phyloP scores from a whole-genome alignment of 2,888 invertebrate genomes.

The Philereme transversata region DNA sequence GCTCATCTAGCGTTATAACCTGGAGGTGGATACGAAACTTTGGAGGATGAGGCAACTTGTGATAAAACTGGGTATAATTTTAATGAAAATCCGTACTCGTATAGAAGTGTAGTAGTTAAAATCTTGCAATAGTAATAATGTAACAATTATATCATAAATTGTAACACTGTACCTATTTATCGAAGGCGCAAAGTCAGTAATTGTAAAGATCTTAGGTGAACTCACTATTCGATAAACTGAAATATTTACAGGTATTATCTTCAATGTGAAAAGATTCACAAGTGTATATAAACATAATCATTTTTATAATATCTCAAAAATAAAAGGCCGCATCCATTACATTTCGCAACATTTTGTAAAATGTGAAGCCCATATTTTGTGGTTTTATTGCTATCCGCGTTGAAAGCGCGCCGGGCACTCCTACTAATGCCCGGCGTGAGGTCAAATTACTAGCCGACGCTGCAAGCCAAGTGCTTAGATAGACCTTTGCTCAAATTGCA shows the following conservation, averaged over 20 bases:
- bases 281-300: background rate
- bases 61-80: constrained; percentile 21
- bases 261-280: background rate
- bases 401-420: constrained; percentile 68
- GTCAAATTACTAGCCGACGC: constrained; percentile 71
- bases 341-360: constrained; percentile 59
- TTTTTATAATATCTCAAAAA: constrained; percentile 1
- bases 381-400: constrained; percentile 68
- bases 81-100: background rate
- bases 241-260: too few relatives aligned
- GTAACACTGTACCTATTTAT: too few relatives aligned
- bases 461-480: constrained; percentile 64
- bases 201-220: too few relatives aligned
- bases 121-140: too few relatives aligned
- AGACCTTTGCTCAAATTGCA: constrained; percentile 64
- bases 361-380: constrained; percentile 62
- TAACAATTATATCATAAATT: too few relatives aligned
- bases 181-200: too few relatives aligned
- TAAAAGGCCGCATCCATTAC: constrained; percentile 59
- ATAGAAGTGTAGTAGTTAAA: background rate
- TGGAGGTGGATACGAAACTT: constrained; percentile 52
- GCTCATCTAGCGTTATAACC: constrained; percentile 69
- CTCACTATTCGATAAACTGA: background rate
- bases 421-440: constrained; percentile 70
- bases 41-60: constrained; percentile 58